phyloP scores from a whole-genome alignment of 1,140 invertebrate genomes.

The Aphelinus certus region DNA sequence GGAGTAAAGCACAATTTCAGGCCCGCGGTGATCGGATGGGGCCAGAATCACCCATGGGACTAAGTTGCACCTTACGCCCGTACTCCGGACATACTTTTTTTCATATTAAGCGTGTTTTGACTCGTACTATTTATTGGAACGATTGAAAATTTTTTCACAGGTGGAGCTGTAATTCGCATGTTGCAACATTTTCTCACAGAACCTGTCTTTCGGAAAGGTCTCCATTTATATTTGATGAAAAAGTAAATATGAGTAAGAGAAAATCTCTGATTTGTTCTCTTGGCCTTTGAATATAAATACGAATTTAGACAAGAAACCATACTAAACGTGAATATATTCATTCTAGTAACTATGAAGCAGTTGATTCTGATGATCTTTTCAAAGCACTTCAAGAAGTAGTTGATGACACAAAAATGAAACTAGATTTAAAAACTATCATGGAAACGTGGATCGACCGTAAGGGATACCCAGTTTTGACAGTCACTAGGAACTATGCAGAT shows the following conservation, averaged over 20 bases:
- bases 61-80: no score
- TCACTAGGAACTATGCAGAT: slow-evolving; percentile 69
- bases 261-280: slow-evolving; percentile 50
- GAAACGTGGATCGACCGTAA: slow-evolving; percentile 86
- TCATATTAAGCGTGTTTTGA: no score
- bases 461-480: slow-evolving; percentile 82
- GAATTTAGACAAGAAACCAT: neutral
- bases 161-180: slow-evolving; percentile 69
- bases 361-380: slow-evolving; percentile 72
- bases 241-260: slow-evolving; percentile 11
- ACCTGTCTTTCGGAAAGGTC: slow-evolving; percentile 58
- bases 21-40: no score
- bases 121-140: no score
- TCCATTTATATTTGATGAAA: slow-evolving; percentile 56
- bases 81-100: no score
- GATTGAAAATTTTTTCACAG: slow-evolving; percentile 49
- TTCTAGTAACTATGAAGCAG: slow-evolving; percentile 48
- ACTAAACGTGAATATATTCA: neutral
- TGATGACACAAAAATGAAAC: slow-evolving; percentile 60
- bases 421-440: slow-evolving; percentile 76
- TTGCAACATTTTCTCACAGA: slow-evolving; percentile 64
- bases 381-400: slow-evolving; percentile 62
- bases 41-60: no score
- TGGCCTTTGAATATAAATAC: no score
- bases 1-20: no score